Percentiles rank a stretch among this genome's conserved stretches.
These are phyloP conservation scores for Endotricha flammealis DNA, from an alignment of 2,888 invertebrate species.

Conservation along the genomic window DNA sequence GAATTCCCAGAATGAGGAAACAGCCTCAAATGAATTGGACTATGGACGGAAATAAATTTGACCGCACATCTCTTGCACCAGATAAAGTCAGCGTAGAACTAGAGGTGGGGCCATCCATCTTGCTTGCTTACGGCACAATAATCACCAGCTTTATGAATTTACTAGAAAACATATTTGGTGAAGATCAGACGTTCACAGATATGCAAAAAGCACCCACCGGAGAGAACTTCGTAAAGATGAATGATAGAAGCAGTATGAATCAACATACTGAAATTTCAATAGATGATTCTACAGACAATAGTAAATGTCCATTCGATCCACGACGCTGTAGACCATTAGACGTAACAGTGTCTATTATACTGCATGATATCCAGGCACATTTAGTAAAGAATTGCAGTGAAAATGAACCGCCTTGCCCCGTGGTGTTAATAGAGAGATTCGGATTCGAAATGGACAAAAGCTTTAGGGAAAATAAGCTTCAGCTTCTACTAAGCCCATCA, in stretches of 20 bases:
- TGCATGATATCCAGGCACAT: constrained; percentile 97
- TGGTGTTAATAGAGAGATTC: constrained; percentile 91
- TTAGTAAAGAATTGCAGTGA: constrained; percentile 94
- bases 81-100: constrained; percentile 95
- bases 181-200: constrained; percentile 95
- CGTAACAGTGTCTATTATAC: constrained; percentile 93
- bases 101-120: constrained; percentile 95
- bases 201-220: constrained; percentile 85
- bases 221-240: constrained; percentile 54
- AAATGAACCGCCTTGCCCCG: constrained; percentile 94
- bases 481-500: constrained; percentile 92
- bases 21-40: constrained; percentile 84
- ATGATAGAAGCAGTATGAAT: constrained; percentile 61
- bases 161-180: constrained; percentile 98
- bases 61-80: constrained; percentile 89
- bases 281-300: constrained; percentile 80
- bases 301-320: constrained; percentile 86
- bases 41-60: constrained; percentile 86
- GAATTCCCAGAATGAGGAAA: constrained; percentile 88
- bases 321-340: constrained; percentile 92
- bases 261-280: constrained; percentile 77
- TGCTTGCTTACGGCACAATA: constrained; percentile 94
- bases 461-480: constrained; percentile 93
- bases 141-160: constrained; percentile 93
- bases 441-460: constrained; percentile 98